Percentiles rank a stretch among this genome's conserved stretches.
Evolutionary conservation across 2,797 vertebrate species (phyloP).

Genomic region (Eospalax fontanierii): DNA sequence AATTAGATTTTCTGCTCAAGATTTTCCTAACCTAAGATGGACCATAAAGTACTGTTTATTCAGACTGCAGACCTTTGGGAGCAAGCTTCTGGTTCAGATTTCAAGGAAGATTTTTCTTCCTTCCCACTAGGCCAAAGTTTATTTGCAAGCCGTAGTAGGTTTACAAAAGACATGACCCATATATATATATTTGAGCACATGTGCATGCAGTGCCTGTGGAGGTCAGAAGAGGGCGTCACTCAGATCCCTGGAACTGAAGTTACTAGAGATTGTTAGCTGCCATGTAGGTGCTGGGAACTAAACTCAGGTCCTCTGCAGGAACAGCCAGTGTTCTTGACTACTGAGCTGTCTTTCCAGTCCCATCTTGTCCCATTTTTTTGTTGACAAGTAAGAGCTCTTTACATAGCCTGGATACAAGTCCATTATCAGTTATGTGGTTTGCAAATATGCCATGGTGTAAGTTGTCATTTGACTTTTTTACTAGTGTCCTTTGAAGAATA

Average conservation of each 20-base stretch:
- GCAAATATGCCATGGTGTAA: not conserved
- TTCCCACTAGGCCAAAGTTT: not conserved
- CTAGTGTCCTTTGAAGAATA: not conserved
- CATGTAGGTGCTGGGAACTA: too few species aligned
- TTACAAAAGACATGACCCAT: not conserved
- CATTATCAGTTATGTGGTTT: not conserved
- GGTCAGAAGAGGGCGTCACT: too few species aligned
- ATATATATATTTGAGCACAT: too few species aligned
- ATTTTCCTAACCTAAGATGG: not conserved
- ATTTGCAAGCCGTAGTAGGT: not conserved
- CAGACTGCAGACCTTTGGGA: not conserved
- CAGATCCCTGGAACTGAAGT: too few species aligned
- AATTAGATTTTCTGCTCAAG: constrained; percentile 52
- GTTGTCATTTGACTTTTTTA: constrained; percentile 1
- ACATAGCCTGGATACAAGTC: not conserved
- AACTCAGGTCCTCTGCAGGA: too few species aligned
- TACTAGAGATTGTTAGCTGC: too few species aligned
- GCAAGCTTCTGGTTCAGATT: not conserved
- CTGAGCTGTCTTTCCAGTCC: too few species aligned
- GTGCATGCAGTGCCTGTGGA: too few species aligned
- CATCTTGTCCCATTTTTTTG: not conserved
- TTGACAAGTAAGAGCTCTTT: constrained; percentile 11
- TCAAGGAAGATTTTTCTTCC: constrained; percentile 39
- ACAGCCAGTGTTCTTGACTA: too few species aligned
- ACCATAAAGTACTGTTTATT: constrained; percentile 27